phyloP scores from a whole-genome alignment of 2,797 vertebrate species.

The Erethizon dorsatum region DNA sequence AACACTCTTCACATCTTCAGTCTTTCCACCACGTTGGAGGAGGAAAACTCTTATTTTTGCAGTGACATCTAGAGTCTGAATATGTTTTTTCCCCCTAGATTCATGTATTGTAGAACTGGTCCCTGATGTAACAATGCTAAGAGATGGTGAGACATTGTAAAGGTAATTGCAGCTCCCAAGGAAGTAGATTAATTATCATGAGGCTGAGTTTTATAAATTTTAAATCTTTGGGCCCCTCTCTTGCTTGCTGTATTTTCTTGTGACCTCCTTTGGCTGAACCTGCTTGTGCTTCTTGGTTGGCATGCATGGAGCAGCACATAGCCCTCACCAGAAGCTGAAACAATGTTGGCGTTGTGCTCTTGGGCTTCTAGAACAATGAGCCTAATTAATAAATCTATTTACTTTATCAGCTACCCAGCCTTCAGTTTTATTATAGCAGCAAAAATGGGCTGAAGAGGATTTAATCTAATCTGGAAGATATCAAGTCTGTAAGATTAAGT shows the following conservation, averaged over 20 bases:
- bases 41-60: not conserved
- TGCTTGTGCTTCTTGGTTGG: not conserved
- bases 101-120: not conserved
- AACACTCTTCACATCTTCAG: not conserved
- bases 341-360: not conserved
- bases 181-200: not conserved
- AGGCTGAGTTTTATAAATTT: not conserved
- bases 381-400: no score
- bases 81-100: not conserved
- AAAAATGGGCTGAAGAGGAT: not conserved
- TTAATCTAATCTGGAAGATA: not conserved
- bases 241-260: not conserved
- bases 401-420: not conserved
- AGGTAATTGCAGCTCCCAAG: not conserved
- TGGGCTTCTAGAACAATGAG: not conserved
- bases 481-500: not conserved
- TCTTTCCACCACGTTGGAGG: not conserved
- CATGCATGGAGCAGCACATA: not conserved
- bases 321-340: not conserved
- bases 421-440: not conserved
- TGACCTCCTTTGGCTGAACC: not conserved
- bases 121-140: not conserved
- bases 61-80: not conserved
- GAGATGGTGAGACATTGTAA: no score
- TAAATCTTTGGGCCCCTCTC: not conserved